Evolutionary conservation across 2,113 vertebrate genomes (phyloP).

Genomic region (Mobula hypostoma): DNA sequence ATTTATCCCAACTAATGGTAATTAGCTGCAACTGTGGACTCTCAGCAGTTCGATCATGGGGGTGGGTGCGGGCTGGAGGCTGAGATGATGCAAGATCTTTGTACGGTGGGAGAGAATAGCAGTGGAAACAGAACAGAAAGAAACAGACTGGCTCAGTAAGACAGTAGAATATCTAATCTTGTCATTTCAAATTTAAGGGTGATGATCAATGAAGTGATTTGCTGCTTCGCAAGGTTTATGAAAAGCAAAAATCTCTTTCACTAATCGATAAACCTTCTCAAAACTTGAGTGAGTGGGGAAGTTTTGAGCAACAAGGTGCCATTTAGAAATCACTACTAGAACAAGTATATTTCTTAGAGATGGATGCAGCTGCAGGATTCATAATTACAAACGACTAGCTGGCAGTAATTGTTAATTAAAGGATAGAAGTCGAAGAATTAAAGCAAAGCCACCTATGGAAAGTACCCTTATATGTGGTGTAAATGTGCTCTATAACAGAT

Average conservation of each 20-base stretch:
- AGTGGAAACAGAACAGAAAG: background rate
- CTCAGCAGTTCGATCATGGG: background rate
- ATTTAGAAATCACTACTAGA: background rate
- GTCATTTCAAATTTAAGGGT: background rate
- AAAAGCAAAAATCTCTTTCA: background rate
- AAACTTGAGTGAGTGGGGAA: background rate
- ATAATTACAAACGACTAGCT: background rate
- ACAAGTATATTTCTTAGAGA: background rate
- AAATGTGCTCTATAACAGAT: background rate
- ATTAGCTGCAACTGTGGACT: too few species aligned
- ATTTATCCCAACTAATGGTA: background rate
- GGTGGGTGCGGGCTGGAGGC: background rate
- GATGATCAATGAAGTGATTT: background rate
- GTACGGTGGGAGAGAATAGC: background rate
- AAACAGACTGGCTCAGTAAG: background rate
- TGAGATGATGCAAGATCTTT: background rate
- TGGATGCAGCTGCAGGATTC: background rate
- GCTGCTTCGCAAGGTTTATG: background rate
- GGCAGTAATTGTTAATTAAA: background rate
- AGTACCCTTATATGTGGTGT: background rate
- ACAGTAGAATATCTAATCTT: background rate
- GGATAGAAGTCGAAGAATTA: background rate
- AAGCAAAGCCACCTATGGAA: background rate
- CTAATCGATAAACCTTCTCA: background rate
- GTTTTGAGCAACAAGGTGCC: background rate